Evolutionary conservation across 1,140 invertebrate species (phyloP).

Genomic region (Lasioglossum albipes): DNA sequence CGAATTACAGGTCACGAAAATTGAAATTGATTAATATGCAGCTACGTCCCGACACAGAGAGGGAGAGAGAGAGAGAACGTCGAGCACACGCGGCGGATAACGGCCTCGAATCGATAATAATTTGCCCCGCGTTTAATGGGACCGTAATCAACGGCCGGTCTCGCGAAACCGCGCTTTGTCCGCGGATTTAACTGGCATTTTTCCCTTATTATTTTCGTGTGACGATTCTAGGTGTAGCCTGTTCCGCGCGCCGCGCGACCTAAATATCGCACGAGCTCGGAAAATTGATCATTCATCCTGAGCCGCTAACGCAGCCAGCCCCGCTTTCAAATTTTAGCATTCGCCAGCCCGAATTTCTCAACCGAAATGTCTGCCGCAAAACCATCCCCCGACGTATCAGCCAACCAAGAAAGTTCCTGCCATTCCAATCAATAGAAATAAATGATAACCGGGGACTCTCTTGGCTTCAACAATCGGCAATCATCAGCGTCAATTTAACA

Average conservation of each 20-base stretch:
- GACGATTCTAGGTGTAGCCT: not conserved
- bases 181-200: not conserved
- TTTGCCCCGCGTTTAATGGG: not conserved
- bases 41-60: too few relatives aligned
- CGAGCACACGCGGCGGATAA: not conserved
- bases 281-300: constrained; percentile 22
- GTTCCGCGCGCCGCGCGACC: not conserved
- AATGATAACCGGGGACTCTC: too few relatives aligned
- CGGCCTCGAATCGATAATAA: not conserved
- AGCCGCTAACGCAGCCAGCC: too few relatives aligned
- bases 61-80: not conserved
- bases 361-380: not conserved
- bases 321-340: constrained; percentile 8
- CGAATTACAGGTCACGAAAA: not conserved
- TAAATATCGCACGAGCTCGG: constrained; percentile 6
- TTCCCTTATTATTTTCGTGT: not conserved
- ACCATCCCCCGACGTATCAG: not conserved
- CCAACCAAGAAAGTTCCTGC: too few relatives aligned
- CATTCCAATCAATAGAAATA: too few relatives aligned
- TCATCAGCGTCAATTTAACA: too few relatives aligned
- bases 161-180: not conserved
- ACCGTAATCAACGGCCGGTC: not conserved
- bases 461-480: too few relatives aligned
- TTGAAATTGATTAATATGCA: not conserved
- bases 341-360: not conserved